These are phyloP conservation scores for Pristionchus japonicus DNA, from an alignment of 2,888 invertebrate species.

Conservation along the genomic window DNA sequence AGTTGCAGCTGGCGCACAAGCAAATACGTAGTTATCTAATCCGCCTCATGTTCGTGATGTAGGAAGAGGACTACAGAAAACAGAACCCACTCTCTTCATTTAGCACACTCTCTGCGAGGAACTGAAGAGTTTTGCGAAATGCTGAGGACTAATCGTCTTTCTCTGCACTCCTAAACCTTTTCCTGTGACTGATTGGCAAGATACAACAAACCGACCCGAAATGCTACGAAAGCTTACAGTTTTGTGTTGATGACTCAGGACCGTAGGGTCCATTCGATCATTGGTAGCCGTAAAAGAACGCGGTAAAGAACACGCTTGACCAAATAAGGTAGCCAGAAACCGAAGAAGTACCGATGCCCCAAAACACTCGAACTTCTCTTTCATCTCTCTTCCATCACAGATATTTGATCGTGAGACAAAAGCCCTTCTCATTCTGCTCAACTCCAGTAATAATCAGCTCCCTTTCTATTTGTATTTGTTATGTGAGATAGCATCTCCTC, in stretches of 20 bases:
- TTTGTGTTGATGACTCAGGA: background rate
- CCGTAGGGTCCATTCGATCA: background rate
- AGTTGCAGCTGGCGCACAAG: background rate
- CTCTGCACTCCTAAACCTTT: background rate
- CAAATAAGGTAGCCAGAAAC: too few species aligned
- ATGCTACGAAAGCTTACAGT: background rate
- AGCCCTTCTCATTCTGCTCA: background rate
- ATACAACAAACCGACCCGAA: background rate
- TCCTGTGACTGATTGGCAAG: background rate
- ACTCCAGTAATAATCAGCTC: conserved; percentile 35
- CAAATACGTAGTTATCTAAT: background rate
- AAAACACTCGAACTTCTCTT: conserved; percentile 26
- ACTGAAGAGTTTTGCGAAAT: background rate
- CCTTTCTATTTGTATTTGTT: conserved; percentile 40
- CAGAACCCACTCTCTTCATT: background rate
- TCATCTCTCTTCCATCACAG: background rate
- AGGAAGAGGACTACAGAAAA: background rate
- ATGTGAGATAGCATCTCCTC: conserved; percentile 13
- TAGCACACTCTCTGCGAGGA: background rate
- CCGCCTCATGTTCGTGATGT: background rate
- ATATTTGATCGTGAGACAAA: conserved; percentile 39
- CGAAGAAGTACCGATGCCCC: too few species aligned
- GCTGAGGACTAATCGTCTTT: background rate
- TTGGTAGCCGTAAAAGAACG: too few species aligned
- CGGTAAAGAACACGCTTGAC: too few species aligned